Conservation (phyloP, 2,113 vertebrate genomes). For the Oncorhynchus mykiss region DNA sequence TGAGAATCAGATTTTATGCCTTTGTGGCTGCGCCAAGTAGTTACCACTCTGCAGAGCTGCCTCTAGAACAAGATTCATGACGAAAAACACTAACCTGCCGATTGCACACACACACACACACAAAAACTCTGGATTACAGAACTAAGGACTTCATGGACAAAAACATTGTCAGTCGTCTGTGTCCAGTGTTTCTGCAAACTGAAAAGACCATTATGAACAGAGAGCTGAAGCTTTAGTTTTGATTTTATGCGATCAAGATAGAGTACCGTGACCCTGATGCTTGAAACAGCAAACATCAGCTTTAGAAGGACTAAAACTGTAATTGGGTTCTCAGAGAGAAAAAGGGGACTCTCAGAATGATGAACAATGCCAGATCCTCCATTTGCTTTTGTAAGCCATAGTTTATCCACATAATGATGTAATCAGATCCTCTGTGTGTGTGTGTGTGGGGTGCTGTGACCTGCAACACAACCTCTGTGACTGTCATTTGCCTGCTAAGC, state of each 20-base stretch:
- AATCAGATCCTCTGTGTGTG: neutral
- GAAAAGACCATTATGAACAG: neutral
- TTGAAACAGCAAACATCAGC: neutral
- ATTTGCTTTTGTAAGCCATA: neutral
- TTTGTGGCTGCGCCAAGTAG: no score
- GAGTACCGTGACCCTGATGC: neutral
- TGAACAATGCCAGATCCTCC: constrained; percentile 30
- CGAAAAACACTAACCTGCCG: no score
- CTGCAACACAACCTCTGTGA: neutral
- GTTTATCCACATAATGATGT: constrained; percentile 3
- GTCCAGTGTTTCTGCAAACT: no score
- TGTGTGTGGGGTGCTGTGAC: neutral
- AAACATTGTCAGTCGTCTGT: neutral
- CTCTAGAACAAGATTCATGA: no score
- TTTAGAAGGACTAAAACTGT: neutral
- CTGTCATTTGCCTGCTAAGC: neutral
- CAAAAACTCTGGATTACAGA: neutral
- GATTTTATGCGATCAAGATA: neutral
- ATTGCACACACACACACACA: neutral
- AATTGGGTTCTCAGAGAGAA: neutral
- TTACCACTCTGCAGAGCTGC: no score
- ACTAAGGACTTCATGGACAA: neutral
- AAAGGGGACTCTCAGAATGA: constrained; percentile 16
- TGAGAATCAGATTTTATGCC: no score
- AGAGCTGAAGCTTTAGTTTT: neutral